Percentiles rank a stretch among this genome's conserved stretches.
These are phyloP conservation scores for Siniperca chuatsi DNA, from an alignment of 2,113 vertebrate species.

Conservation along the genomic window DNA sequence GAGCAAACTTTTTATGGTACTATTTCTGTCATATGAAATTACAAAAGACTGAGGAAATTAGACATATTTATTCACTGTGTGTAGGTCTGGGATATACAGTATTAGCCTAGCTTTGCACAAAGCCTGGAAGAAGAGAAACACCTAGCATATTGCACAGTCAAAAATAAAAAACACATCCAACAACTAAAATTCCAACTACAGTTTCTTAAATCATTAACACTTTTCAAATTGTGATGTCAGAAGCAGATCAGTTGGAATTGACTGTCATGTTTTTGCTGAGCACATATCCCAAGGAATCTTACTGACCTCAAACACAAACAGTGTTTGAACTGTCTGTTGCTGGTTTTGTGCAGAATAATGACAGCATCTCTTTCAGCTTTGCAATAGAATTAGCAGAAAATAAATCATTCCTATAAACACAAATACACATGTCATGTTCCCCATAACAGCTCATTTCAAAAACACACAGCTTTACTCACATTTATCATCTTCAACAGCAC, in stretches of 20 bases:
- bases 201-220: neutral
- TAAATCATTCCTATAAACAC: constrained; percentile 64
- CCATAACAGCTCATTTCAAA: constrained; percentile 65
- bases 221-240: neutral
- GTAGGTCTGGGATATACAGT: neutral
- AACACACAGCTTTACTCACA: constrained; percentile 68
- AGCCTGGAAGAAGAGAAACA: neutral
- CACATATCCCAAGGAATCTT: neutral
- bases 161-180: neutral
- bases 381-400: constrained; percentile 50
- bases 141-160: neutral
- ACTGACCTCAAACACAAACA: constrained; percentile 2
- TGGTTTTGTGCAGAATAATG: constrained; percentile 14
- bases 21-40: neutral
- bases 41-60: neutral
- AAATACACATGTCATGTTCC: constrained; percentile 60
- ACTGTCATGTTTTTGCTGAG: neutral
- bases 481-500: constrained; percentile 71
- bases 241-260: neutral
- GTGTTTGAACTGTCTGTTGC: constrained; percentile 15
- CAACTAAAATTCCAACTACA: neutral
- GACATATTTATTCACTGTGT: neutral
- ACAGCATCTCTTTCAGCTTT: constrained; percentile 39
- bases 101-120: neutral
- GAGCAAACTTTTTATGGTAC: neutral